These are phyloP conservation scores for Thumatha senex DNA, from an alignment of 2,888 invertebrate species.

Conservation along the genomic window DNA sequence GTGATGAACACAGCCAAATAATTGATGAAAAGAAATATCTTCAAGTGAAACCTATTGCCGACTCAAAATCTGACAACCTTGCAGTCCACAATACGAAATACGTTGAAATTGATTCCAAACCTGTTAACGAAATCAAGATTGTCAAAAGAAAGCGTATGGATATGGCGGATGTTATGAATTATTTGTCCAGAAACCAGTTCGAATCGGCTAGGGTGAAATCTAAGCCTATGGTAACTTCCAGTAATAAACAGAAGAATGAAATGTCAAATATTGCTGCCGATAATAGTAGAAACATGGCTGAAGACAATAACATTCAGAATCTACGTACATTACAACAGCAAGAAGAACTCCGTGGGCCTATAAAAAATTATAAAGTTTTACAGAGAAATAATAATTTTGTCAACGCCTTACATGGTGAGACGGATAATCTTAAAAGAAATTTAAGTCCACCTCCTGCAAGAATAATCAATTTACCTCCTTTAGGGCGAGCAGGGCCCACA, in stretches of 20 bases:
- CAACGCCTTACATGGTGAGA: constrained; percentile 43
- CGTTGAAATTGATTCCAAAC: constrained; percentile 48
- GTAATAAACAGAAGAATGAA: constrained; percentile 47
- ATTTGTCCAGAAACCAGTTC: constrained; percentile 67
- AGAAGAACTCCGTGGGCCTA: constrained; percentile 63
- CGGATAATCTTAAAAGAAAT: constrained; percentile 50
- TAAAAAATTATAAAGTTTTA: constrained; percentile 75
- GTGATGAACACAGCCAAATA: constrained; percentile 34
- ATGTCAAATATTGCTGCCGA: constrained; percentile 43
- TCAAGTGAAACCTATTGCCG: constrained; percentile 38
- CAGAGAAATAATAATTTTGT: constrained; percentile 61
- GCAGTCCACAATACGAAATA: constrained; percentile 48
- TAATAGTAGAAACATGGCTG: constrained; percentile 29
- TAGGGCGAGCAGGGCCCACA: constrained; percentile 75
- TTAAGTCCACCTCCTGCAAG: constrained; percentile 56
- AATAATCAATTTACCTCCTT: constrained; percentile 60
- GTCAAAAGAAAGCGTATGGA: constrained; percentile 59
- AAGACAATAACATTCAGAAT: constrained; percentile 39
- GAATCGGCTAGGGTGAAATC: constrained; percentile 66
- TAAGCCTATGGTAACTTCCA: constrained; percentile 44
- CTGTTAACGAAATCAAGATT: constrained; percentile 52
- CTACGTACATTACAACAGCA: constrained; percentile 50
- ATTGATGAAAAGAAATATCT: constrained; percentile 31
- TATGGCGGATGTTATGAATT: constrained; percentile 64
- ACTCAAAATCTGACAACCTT: constrained; percentile 51